Percentiles rank a stretch among this genome's conserved stretches.
Conservation (phyloP, 2,797 vertebrate species). For the Anguilla megastoma region DNA sequence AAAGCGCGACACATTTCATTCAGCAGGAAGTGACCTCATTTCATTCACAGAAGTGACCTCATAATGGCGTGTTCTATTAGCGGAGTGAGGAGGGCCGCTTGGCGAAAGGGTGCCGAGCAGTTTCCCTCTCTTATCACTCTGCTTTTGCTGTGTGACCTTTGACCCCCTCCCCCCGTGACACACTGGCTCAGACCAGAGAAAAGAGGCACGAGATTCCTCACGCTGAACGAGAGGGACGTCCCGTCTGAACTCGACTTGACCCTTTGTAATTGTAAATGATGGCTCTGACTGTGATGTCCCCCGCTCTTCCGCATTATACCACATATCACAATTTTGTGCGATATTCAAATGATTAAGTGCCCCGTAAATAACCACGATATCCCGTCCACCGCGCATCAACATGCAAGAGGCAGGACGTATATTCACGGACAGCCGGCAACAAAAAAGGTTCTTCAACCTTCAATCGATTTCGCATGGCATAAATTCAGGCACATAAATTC, state of each 20-base stretch:
- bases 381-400: neutral
- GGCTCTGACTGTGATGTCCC: neutral
- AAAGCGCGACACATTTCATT: slow-evolving; percentile 9
- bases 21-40: slow-evolving; percentile 5
- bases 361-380: neutral
- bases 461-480: neutral
- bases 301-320: neutral
- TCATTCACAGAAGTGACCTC: neutral
- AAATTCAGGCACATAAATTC: neutral
- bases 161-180: neutral
- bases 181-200: neutral
- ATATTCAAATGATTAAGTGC: slow-evolving; percentile 4
- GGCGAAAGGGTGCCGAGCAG: neutral
- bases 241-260: neutral
- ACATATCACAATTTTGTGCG: neutral
- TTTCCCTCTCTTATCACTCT: neutral
- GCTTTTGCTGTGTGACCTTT: slow-evolving; percentile 16
- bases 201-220: neutral
- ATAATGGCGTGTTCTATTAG: slow-evolving; percentile 5
- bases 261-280: neutral
- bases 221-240: neutral
- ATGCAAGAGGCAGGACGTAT: neutral
- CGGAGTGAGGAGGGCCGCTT: neutral
- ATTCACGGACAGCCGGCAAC: neutral
- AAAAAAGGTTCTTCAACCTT: neutral